These are phyloP conservation scores for Heliornis fulica DNA, from an alignment of 2,113 vertebrate species.

Conservation along the genomic window DNA sequence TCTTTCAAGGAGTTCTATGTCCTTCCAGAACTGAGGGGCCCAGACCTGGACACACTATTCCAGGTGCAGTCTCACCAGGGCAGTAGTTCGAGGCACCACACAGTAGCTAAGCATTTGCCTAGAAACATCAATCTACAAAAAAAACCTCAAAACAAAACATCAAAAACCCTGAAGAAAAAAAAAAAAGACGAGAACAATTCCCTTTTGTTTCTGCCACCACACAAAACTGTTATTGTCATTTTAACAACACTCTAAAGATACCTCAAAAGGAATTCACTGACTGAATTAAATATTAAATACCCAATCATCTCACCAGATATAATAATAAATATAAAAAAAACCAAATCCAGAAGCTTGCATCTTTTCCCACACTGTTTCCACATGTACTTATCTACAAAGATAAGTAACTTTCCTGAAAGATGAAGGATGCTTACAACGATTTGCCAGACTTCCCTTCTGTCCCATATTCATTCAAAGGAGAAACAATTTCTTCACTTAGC, in stretches of 20 bases:
- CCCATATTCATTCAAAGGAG: background rate
- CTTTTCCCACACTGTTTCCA: background rate
- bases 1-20: too few relatives aligned
- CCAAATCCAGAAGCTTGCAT: background rate
- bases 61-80: too few relatives aligned
- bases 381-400: background rate
- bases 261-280: background rate
- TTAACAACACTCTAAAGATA: background rate
- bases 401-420: background rate
- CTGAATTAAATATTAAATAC: slow-evolving; percentile 11
- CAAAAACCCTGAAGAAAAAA: background rate
- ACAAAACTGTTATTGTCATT: background rate
- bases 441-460: background rate
- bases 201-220: background rate
- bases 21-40: too few relatives aligned
- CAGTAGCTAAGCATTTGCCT: background rate
- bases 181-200: background rate
- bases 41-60: too few relatives aligned
- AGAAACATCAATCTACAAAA: background rate
- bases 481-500: background rate
- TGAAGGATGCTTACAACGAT: background rate
- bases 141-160: too few relatives aligned
- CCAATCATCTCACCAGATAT: background rate
- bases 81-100: background rate
- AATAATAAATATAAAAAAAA: background rate